These are phyloP conservation scores for Dromas ardeola DNA, from an alignment of 2,113 vertebrate genomes.

Conservation along the genomic window DNA sequence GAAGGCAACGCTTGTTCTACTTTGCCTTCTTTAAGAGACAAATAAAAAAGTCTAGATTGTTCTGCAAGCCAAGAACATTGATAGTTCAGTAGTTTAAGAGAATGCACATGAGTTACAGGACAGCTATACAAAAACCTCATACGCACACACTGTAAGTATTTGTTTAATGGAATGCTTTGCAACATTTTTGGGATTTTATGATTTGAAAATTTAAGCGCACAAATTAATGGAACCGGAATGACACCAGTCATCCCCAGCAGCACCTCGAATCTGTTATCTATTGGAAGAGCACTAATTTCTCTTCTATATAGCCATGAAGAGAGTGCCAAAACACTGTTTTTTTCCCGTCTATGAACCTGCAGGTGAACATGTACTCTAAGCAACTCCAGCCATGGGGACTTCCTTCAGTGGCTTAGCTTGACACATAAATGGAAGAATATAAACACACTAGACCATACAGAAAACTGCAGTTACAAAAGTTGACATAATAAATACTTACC, in stretches of 20 bases:
- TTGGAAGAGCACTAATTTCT: not conserved
- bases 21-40: not conserved
- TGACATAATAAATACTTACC: conserved; percentile 71
- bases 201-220: not conserved
- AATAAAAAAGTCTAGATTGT: not conserved
- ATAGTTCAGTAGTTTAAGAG: not conserved
- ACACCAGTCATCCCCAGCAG: not conserved
- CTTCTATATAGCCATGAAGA: not conserved
- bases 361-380: not conserved
- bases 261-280: not conserved
- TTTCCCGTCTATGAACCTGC: not conserved
- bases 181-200: not conserved
- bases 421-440: not conserved
- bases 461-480: not conserved
- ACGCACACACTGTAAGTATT: not conserved
- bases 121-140: not conserved
- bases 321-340: not conserved
- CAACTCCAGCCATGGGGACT: not conserved
- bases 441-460: not conserved
- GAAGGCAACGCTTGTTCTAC: not conserved
- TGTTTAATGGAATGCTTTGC: not conserved
- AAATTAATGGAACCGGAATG: not conserved
- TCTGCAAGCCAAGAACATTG: not conserved
- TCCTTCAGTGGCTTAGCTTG: not conserved
- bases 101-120: not conserved